Conservation (phyloP, 2,888 invertebrate genomes). For the Cataglyphis albicans region DNA sequence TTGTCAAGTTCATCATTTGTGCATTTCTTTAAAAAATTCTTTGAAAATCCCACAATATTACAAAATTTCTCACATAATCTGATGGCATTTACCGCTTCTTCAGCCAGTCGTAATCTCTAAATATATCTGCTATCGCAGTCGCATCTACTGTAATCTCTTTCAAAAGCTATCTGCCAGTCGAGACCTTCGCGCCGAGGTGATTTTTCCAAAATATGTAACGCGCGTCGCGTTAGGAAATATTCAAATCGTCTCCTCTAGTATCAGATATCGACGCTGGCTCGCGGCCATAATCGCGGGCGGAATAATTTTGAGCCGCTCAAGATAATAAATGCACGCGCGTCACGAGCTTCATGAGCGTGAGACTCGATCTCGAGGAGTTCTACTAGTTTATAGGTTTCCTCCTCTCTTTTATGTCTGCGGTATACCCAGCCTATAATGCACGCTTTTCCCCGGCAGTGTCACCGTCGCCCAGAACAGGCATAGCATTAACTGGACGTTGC, state of each 20-base stretch:
- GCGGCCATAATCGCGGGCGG: constrained; percentile 43
- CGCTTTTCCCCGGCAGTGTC: constrained; percentile 75
- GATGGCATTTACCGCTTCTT: constrained; percentile 19
- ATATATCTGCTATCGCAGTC: constrained; percentile 19
- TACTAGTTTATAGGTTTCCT: constrained; percentile 69
- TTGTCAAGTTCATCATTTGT: neutral
- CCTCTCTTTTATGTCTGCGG: constrained; percentile 53
- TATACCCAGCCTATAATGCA: constrained; percentile 73
- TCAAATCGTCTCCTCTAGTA: constrained; percentile 54
- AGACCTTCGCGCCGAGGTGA: neutral
- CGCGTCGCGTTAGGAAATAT: constrained; percentile 8
- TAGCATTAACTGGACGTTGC: constrained; percentile 82
- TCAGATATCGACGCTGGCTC: constrained; percentile 40
- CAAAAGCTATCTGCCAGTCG: neutral
- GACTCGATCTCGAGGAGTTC: constrained; percentile 67
- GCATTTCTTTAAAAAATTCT: neutral
- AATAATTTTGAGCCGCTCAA: constrained; percentile 46
- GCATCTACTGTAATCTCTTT: constrained; percentile 3
- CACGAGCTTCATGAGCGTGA: constrained; percentile 68
- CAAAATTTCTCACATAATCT: constrained; percentile 25
- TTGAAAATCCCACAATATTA: neutral
- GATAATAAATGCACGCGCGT: constrained; percentile 75
- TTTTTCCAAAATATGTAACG: constrained; percentile 38
- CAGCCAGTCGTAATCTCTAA: constrained; percentile 2
- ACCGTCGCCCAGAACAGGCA: constrained; percentile 73